phyloP scores from a whole-genome alignment of 1,140 invertebrate species.

The Camponotus floridanus region DNA sequence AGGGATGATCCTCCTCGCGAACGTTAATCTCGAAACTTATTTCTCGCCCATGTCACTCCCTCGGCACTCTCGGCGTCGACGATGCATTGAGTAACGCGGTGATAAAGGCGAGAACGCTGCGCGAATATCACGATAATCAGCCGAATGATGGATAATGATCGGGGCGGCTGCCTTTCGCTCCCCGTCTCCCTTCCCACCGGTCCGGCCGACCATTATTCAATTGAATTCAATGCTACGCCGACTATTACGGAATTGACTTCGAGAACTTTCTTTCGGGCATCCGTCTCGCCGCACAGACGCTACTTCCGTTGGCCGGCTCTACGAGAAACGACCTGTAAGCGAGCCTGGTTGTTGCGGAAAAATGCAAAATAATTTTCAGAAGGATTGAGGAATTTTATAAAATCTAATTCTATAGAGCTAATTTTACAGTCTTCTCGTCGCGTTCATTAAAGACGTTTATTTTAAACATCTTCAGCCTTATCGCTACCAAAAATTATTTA shows the following conservation, averaged over 20 bases:
- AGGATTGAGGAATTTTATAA: background rate
- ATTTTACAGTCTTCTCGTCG: background rate
- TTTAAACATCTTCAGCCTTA: background rate
- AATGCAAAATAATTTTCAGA: background rate
- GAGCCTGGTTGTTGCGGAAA: background rate
- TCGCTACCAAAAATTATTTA: background rate
- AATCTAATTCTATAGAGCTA: background rate
- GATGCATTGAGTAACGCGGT: slow-evolving; percentile 77
- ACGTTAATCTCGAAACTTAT: slow-evolving; percentile 69
- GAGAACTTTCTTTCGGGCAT: slow-evolving; percentile 86
- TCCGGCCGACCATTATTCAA: slow-evolving; percentile 83
- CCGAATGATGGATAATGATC: slow-evolving; percentile 83
- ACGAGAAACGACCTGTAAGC: slow-evolving; percentile 57
- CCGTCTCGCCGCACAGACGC: slow-evolving; percentile 79
- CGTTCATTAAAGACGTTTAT: background rate
- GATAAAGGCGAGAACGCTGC: slow-evolving; percentile 79
- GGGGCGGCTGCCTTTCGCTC: slow-evolving; percentile 80
- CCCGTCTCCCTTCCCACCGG: slow-evolving; percentile 59
- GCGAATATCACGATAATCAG: slow-evolving; percentile 81
- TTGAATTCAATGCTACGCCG: slow-evolving; percentile 86
- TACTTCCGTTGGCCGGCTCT: slow-evolving; percentile 71
- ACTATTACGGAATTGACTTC: slow-evolving; percentile 86
- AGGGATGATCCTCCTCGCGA: slow-evolving; percentile 16
- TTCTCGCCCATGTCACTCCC: slow-evolving; percentile 69
- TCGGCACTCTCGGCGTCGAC: slow-evolving; percentile 62